Evolutionary conservation across 1,140 invertebrate species (phyloP).

Genomic region (Drosophila jambulina): DNA sequence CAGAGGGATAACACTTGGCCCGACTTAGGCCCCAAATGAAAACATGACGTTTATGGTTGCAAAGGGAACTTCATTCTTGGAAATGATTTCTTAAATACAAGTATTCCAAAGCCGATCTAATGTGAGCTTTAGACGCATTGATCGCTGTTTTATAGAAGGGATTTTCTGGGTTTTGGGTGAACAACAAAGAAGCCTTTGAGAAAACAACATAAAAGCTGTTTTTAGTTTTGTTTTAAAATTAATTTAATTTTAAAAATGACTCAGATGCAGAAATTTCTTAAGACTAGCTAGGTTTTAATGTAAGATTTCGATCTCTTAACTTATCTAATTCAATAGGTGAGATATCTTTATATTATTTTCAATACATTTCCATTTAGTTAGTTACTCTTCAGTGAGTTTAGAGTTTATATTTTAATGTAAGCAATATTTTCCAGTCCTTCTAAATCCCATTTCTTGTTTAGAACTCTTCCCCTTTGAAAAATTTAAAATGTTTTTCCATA

Average conservation of each 20-base stretch:
- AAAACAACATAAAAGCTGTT: neutral
- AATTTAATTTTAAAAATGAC: neutral
- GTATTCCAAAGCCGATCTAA: neutral
- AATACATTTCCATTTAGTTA: neutral
- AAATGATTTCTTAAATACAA: constrained; percentile 45
- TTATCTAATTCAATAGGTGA: too few species aligned
- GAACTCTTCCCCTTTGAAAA: neutral
- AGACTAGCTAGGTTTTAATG: too few species aligned
- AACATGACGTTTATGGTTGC: constrained; percentile 61
- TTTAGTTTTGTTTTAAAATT: neutral
- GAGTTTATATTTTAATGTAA: too few species aligned
- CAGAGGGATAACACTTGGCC: constrained; percentile 45
- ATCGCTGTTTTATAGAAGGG: constrained; percentile 23
- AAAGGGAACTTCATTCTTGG: constrained; percentile 10
- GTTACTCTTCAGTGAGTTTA: too few species aligned
- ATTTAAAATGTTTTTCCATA: constrained; percentile 9
- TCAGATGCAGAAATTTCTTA: too few species aligned
- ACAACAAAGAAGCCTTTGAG: constrained; percentile 11
- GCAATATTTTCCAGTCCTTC: too few species aligned
- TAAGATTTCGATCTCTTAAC: too few species aligned
- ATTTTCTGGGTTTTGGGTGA: neutral
- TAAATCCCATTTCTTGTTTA: neutral
- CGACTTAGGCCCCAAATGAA: constrained; percentile 51
- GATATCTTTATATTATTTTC: neutral
- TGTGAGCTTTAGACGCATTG: constrained; percentile 10